These are phyloP conservation scores for Tipula confusa DNA, from an alignment of 2,888 invertebrate species.

Conservation along the genomic window DNA sequence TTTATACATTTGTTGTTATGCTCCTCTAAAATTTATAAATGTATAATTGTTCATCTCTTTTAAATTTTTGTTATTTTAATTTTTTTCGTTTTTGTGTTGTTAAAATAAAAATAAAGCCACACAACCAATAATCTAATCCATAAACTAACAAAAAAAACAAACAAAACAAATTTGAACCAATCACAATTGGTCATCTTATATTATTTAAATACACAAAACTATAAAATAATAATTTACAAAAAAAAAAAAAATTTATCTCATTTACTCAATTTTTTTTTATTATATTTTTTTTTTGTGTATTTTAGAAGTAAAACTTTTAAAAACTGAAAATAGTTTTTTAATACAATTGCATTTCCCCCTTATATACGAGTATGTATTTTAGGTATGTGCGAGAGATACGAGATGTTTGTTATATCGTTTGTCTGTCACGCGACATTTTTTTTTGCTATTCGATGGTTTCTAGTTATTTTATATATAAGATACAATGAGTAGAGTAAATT, in stretches of 20 bases:
- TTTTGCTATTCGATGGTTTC: neutral
- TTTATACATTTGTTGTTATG: neutral
- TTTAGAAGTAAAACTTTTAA: neutral
- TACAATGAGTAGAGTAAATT: no score
- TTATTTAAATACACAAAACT: slow-evolving; percentile 20
- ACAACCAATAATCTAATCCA: slow-evolving; percentile 25
- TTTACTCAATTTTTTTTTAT: neutral
- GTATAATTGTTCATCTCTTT: slow-evolving; percentile 6
- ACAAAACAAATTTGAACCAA: neutral
- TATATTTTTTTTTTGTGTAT: neutral
- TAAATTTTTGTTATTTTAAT: neutral
- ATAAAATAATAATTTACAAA: neutral
- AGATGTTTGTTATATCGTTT: neutral
- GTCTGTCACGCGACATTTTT: slow-evolving; percentile 8
- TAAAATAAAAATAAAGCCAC: slow-evolving; percentile 5
- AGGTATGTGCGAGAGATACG: neutral
- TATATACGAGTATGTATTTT: neutral
- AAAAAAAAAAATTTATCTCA: neutral
- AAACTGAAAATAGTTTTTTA: slow-evolving; percentile 5
- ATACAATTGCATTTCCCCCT: slow-evolving; percentile 15
- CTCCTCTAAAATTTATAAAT: no score
- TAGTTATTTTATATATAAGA: neutral
- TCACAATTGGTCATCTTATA: neutral
- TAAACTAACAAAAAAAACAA: neutral
- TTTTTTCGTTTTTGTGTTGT: neutral